Evolutionary conservation across 1,140 invertebrate species (phyloP).

Genomic region (Drosophila auraria): DNA sequence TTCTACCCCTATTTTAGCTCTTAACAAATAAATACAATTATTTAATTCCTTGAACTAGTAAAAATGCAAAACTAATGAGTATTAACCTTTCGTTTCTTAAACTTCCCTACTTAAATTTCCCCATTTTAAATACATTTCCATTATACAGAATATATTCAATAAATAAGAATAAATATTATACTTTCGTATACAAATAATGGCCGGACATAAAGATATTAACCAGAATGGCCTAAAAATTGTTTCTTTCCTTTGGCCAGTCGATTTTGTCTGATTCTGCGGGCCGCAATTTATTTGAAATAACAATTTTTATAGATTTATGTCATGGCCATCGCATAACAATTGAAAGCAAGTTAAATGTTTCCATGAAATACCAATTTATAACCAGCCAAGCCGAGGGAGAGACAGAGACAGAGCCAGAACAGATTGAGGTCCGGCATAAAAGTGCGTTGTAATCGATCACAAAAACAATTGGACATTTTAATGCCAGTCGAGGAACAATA

Average conservation of each 20-base stretch:
- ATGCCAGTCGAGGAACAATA: conserved; percentile 43
- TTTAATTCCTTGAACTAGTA: neutral
- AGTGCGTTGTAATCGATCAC: conserved; percentile 64
- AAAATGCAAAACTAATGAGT: neutral
- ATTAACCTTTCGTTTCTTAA: too few species aligned
- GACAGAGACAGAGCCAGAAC: conserved; percentile 23
- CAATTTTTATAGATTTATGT: conserved; percentile 64
- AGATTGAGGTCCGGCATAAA: conserved; percentile 56
- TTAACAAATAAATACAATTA: neutral
- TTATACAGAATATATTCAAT: neutral
- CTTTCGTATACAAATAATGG: conserved; percentile 2
- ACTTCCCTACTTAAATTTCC: neutral
- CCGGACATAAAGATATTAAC: conserved; percentile 20
- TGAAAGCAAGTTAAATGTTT: conserved; percentile 59
- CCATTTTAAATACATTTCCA: neutral
- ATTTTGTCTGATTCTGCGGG: conserved; percentile 12
- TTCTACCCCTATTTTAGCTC: too few species aligned
- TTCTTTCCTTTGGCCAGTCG: conserved; percentile 9
- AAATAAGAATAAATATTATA: neutral
- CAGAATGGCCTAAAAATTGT: conserved; percentile 24
- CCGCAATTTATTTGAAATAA: conserved; percentile 43
- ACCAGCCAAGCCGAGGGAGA: conserved; percentile 33
- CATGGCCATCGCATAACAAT: conserved; percentile 60
- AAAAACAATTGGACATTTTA: conserved; percentile 69
- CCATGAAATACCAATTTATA: conserved; percentile 69